phyloP scores from a whole-genome alignment of 2,113 vertebrate genomes.

The Cottus gobio region DNA sequence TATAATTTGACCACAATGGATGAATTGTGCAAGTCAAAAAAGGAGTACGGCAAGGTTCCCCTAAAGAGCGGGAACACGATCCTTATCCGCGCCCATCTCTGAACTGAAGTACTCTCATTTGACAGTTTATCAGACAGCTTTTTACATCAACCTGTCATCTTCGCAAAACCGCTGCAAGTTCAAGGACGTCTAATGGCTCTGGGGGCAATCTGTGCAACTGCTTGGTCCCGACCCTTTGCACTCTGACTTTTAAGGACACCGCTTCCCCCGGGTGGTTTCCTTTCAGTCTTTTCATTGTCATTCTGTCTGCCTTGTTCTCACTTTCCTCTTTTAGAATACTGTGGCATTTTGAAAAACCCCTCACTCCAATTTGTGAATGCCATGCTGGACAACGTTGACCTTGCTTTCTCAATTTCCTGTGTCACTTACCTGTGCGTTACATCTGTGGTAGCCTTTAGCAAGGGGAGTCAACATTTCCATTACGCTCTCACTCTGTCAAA shows the following conservation, averaged over 20 bases:
- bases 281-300: constrained; percentile 10
- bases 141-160: constrained; percentile 39
- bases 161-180: constrained; percentile 37
- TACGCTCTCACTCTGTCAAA: constrained; percentile 43
- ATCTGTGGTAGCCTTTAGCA: constrained; percentile 1
- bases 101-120: constrained; percentile 17
- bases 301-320: constrained; percentile 40
- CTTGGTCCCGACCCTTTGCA: constrained; percentile 26
- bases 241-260: constrained; percentile 27
- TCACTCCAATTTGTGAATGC: constrained; percentile 16
- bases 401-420: constrained; percentile 28
- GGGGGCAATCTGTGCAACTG: constrained; percentile 22
- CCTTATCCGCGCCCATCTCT: neutral
- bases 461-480: constrained; percentile 41
- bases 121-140: constrained; percentile 40
- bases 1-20: constrained; percentile 11
- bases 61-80: constrained; percentile 10
- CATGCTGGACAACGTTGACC: constrained; percentile 12
- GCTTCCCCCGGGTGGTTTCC: constrained; percentile 16
- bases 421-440: constrained; percentile 29
- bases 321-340: constrained; percentile 20
- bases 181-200: constrained; percentile 8
- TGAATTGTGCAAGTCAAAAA: neutral
- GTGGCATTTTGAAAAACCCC: constrained; percentile 35
- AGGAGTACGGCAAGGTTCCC: neutral